Evolutionary conservation across 2,888 invertebrate species (phyloP), one percentile per base, ranked within the genome.

Genomic region (Chelonus formosanus): DNA sequence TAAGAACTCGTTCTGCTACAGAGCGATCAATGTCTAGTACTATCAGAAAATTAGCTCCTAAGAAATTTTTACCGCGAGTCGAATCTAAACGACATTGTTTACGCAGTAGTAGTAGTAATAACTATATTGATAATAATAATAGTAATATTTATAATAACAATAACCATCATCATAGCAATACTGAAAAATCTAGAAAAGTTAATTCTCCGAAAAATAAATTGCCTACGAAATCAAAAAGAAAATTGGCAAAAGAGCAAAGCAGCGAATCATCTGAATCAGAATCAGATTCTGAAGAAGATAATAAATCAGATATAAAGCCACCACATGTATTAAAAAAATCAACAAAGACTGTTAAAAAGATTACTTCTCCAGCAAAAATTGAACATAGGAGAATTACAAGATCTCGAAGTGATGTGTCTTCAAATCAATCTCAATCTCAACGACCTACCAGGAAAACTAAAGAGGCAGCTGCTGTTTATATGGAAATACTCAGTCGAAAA

Each of bases 401-500:
- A 34, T 84, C 84, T 3, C 76, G 72, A 36, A 73, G 73, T 3
- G 78, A 78, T 53, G 75, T 73, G 5, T 47, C 71, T 47, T 54
- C 73, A 20, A 69, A 68, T 7, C 53, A 36, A 55, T 36, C 50
- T n/a, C 52, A 6, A n/a, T 57, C 45, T 7, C 79, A 80, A 67
- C 80, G 91, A 48, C 91, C 90, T 0, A 86, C 89, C 6, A 85
- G 92, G 44, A 92, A 91, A 81, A 91, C 91, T 0, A 92, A 92
- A 81, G 91, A 91, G 83, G 91, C 91, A 34, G 92, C 92, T 2
- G 88, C 91, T 5, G 88, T 91, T 63, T 91, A 91, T 72, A 90
- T 92, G 90, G 91, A 91, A 76, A 88, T 92, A 70, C 85, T 92
- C 56, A 90, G 90, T 3, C 89, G 90, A 73, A 91, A 91, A 78